Conservation (phyloP, 2,888 invertebrate genomes). For the Tiphia femorata region DNA sequence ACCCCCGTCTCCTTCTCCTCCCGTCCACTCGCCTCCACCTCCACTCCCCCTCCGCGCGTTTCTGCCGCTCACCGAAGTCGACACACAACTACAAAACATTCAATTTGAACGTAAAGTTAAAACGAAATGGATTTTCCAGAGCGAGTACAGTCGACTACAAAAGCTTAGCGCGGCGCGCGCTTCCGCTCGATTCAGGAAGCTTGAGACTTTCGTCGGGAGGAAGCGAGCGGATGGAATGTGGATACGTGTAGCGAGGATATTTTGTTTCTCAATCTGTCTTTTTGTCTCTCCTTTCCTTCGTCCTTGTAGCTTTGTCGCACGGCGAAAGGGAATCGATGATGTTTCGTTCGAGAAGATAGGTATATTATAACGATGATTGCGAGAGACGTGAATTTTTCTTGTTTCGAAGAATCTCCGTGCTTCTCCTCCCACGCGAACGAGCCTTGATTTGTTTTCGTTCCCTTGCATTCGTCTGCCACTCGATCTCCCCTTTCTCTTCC, state of each 20-base stretch:
- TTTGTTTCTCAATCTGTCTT: not conserved
- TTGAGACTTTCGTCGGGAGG: not conserved
- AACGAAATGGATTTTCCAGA: conserved; percentile 74
- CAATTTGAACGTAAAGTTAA: conserved; percentile 74
- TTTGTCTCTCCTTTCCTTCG: not conserved
- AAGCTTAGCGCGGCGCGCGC: not conserved
- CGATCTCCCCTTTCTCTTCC: no score
- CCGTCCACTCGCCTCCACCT: conserved; percentile 24
- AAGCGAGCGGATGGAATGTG: not conserved
- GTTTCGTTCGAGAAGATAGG: no score
- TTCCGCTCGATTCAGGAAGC: not conserved
- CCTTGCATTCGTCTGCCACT: no score
- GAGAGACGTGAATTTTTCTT: no score
- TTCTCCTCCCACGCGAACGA: no score
- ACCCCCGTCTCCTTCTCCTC: conserved; percentile 16
- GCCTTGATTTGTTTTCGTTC: no score
- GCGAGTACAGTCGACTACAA: conserved; percentile 57
- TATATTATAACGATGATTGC: no score
- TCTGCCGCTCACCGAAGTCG: conserved; percentile 45
- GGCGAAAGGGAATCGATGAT: no score
- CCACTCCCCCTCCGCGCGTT: conserved; percentile 11
- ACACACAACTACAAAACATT: conserved; percentile 72
- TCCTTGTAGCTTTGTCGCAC: no score
- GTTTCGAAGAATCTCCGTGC: no score
- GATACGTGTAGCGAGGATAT: no score